Evolutionary conservation across 1,140 invertebrate species (phyloP), one percentile per base, ranked within the genome.

Genomic region (Cherax quadricarinatus): DNA sequence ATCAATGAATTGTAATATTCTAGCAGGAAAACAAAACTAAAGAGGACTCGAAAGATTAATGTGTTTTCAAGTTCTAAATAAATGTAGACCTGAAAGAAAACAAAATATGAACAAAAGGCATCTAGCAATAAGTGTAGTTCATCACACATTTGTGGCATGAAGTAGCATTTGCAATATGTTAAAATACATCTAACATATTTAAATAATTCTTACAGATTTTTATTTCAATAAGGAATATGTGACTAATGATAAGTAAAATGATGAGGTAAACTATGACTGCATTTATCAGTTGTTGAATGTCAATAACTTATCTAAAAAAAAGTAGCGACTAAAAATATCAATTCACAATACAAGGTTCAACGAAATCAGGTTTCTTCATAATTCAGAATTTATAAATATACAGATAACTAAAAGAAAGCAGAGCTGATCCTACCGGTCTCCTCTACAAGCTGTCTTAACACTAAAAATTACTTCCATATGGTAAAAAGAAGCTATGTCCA

Each of bases 11-110:
- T 51, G 12, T 70, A 70, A 86, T 24, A 88, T 30, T 60, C 75
- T 78, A 88, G 30, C 51, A 60, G 9, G 30, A 88, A 57, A 88
- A 88, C 86, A 88, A 88, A 60, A 57, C 51, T 75, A 48, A 78
- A 78, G 53, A 80, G 53, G 75, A 2, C 70, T 75, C 2, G 70
- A 30, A 4, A 30, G 16, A 75, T 21, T 2, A 66, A 21, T 66
- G 62, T 66, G 62, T 18, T 21, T 21, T 66, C 18, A 66, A 66
- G 5, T 21, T 21, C 5, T 66, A 66, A 66, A 66, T 66, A 66
- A 66, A 66, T 21, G 62, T 18, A 66, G 14, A 66, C 16, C 14
- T 57, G 53, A 57, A 14, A 57, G 14, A 57, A 57, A 57, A 57
- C 9, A 57, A 57, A 14, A 57, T 57, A 14, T 14, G 14, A 57